phyloP scores from a whole-genome alignment of 1,140 invertebrate species.

The Leptopilina boulardi region DNA sequence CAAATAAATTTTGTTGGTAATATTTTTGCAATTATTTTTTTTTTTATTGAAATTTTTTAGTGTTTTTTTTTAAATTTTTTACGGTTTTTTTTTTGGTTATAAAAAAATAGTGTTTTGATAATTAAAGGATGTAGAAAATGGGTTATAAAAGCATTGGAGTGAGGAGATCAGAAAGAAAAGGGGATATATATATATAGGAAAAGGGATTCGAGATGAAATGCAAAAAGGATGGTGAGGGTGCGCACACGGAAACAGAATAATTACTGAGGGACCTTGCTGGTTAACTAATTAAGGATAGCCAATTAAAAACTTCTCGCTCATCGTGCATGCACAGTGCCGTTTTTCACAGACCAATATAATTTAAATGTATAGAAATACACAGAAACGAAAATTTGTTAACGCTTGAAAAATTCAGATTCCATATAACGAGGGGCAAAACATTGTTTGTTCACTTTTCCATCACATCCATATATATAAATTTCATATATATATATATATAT shows the following conservation, averaged over 20 bases:
- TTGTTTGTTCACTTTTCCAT: slow-evolving; percentile 32
- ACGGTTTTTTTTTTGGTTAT: too few species aligned
- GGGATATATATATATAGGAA: neutral
- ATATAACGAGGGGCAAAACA: slow-evolving; percentile 27
- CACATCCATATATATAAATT: neutral
- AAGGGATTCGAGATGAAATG: slow-evolving; percentile 16
- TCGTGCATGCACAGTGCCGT: slow-evolving; percentile 21
- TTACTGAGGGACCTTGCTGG: slow-evolving; percentile 25
- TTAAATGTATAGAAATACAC: slow-evolving; percentile 28
- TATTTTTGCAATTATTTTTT: too few species aligned
- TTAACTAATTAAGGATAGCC: slow-evolving; percentile 33
- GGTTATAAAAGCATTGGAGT: too few species aligned
- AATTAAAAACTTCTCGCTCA: slow-evolving; percentile 33
- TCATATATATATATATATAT: too few species aligned
- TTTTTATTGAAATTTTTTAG: too few species aligned
- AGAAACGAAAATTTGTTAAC: slow-evolving; percentile 30
- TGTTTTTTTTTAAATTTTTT: too few species aligned
- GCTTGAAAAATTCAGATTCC: slow-evolving; percentile 27
- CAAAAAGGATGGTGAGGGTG: neutral
- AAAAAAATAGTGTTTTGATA: too few species aligned
- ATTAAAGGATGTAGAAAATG: too few species aligned
- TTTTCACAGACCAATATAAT: slow-evolving; percentile 21
- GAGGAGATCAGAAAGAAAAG: too few species aligned
- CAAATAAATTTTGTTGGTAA: too few species aligned
- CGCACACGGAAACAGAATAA: slow-evolving; percentile 13